phyloP scores from a whole-genome alignment of 2,797 vertebrate genomes.

The Sebastes goodei region DNA sequence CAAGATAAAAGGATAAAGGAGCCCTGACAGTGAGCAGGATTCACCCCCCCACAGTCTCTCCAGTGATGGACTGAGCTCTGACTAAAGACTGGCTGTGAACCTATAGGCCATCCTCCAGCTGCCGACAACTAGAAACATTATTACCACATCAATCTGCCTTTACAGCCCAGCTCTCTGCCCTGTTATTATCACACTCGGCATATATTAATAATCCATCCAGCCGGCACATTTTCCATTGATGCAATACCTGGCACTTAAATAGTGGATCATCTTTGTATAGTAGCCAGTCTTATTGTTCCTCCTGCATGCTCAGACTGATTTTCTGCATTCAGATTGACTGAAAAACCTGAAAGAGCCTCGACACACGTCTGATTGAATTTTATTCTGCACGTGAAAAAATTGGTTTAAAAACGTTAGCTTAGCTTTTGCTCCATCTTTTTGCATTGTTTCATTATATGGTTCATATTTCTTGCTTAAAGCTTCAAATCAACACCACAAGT shows the following conservation, averaged over 20 bases:
- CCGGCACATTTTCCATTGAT: background rate
- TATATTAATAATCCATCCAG: slow-evolving; percentile 20
- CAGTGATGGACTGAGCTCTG: background rate
- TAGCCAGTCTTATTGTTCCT: slow-evolving; percentile 14
- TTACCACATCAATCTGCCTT: slow-evolving; percentile 30
- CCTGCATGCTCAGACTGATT: background rate
- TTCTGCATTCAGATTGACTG: background rate
- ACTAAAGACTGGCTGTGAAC: background rate
- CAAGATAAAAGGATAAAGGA: slow-evolving; percentile 1
- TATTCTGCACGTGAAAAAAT: background rate
- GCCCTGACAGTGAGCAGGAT: background rate
- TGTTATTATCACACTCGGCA: slow-evolving; percentile 24
- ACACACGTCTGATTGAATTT: background rate
- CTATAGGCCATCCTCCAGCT: slow-evolving; percentile 12
- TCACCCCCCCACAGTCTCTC: background rate
- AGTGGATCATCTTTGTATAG: slow-evolving; percentile 1
- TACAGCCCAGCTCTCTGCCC: slow-evolving; percentile 1
- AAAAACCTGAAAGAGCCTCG: background rate
- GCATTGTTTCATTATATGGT: background rate
- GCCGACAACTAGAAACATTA: background rate
- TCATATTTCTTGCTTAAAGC: background rate
- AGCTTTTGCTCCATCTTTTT: background rate
- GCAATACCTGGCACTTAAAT: slow-evolving; percentile 9
- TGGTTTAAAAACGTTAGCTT: no score
- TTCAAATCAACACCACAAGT: background rate